A percentile compares a stretch with the other conserved stretches of the same genome.
Evolutionary conservation across 2,888 invertebrate genomes (phyloP).

Genomic region (Rhingia campestris): DNA sequence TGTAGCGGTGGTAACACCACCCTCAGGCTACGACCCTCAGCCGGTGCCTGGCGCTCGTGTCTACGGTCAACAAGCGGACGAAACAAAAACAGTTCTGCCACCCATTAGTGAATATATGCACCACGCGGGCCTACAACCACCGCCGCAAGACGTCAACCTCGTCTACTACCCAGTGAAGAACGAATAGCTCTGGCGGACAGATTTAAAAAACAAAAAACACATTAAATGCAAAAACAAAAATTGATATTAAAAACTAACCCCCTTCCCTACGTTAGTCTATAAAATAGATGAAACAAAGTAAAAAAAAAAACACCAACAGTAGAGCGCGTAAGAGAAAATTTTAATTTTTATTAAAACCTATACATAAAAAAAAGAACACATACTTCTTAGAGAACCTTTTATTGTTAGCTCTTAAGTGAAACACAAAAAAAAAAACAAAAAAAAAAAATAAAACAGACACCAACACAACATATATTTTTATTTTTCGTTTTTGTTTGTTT

Average conservation of each 20-base stretch:
- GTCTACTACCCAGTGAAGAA: conserved; percentile 82
- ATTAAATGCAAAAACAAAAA: conserved; percentile 46
- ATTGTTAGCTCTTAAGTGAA: conserved; percentile 66
- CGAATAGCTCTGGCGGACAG: conserved; percentile 75
- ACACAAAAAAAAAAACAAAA: conserved; percentile 15
- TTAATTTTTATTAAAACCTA: conserved; percentile 61
- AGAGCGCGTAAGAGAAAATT: conserved; percentile 65
- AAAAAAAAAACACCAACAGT: conserved; percentile 65
- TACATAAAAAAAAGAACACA: conserved; percentile 47
- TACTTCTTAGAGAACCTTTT: conserved; percentile 70
- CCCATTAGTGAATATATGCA: conserved; percentile 82
- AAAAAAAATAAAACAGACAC: conserved; percentile 30
- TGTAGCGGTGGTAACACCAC: conserved; percentile 69
- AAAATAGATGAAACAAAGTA: conserved; percentile 63
- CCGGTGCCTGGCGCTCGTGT: conserved; percentile 77
- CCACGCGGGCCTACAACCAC: conserved; percentile 79
- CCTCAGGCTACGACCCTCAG: conserved; percentile 74
- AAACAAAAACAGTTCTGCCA: conserved; percentile 81
- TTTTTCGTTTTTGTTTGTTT: conserved; percentile 42
- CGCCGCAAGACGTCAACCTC: conserved; percentile 79
- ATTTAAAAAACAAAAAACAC: background rate
- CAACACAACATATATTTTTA: conserved; percentile 43
- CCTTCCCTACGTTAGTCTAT: conserved; percentile 71
- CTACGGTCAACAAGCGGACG: conserved; percentile 80
- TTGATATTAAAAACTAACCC: conserved; percentile 69